These are phyloP conservation scores for Zaprionus kolodkinae DNA, from an alignment of 1,140 invertebrate genomes.

Conservation along the genomic window DNA sequence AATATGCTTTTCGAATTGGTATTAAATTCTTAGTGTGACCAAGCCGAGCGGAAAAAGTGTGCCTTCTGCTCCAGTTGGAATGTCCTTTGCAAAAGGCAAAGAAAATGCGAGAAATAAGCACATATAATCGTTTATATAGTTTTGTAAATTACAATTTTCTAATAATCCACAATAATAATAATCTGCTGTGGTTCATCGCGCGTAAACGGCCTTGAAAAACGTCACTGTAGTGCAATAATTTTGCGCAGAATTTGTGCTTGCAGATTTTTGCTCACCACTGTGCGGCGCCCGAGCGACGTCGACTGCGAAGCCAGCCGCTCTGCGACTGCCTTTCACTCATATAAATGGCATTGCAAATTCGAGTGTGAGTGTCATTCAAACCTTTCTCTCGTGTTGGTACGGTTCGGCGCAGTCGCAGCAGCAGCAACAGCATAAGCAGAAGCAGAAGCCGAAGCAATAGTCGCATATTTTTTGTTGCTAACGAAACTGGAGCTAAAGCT, in stretches of 20 bases:
- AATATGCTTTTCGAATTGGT: neutral
- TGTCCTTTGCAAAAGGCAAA: neutral
- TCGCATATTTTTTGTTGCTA: conserved; percentile 36
- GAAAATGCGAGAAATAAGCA: neutral
- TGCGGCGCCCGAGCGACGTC: conserved; percentile 51
- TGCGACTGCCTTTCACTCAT: conserved; percentile 82
- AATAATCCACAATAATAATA: too few species aligned
- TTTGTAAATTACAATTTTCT: too few species aligned
- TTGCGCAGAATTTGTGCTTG: neutral
- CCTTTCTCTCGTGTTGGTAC: conserved; percentile 72
- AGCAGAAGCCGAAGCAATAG: conserved; percentile 16
- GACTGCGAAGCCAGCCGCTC: conserved; percentile 51
- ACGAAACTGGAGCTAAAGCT: conserved; percentile 46
- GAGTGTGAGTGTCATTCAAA: conserved; percentile 77
- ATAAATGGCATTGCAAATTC: conserved; percentile 83
- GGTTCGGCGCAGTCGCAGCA: conserved; percentile 45
- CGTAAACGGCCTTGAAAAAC: neutral
- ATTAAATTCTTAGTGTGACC: neutral
- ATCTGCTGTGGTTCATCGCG: neutral
- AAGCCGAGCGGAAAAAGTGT: neutral
- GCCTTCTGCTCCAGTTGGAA: neutral
- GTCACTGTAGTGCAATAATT: neutral
- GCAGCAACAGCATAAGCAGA: neutral
- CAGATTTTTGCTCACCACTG: conserved; percentile 21
- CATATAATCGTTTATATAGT: too few species aligned